Base-by-base conservation (phyloP, 2,113 vertebrate genomes). In the Odontesthes bonariensis region DNA sequence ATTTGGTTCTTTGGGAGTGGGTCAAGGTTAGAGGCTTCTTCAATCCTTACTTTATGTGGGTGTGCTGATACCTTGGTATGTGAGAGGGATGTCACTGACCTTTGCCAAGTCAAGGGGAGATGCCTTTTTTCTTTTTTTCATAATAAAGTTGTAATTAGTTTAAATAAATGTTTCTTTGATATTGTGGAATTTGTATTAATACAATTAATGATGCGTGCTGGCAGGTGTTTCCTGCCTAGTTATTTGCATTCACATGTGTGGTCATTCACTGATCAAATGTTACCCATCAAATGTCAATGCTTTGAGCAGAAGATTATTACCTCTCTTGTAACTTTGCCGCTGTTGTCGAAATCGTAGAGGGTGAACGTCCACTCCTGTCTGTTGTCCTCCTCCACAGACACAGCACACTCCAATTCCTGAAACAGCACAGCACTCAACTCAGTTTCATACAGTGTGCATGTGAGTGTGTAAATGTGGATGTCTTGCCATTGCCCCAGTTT, bases 351-450 rank as follows among this genome's bases (percentile, higher is more conserved):
- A 95, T 99, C 98, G 7, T 99, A 99, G 23, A 99, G 95, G 13
- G 97, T 99, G 90, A 99, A 99, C 69, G 98, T 99, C 98, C 98
- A 99, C 88, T 99, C 98, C 92, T 99, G 97, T 69, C 97, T 95
- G 93, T 97, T 98, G 86, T 98, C 96, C 84, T 99, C 97, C 93
- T 99, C 97, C 89, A 99, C 95, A 0, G 98, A 99, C 82, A 99
- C 97, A 13, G 98, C 97, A 79, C 98, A 99, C 88, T 99, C 97
- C 86, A 99, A 79, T 92, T 99, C 98, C 97, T 99, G 91, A 88
- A 91, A 94, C 87, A 91, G 32, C 63, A 35, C 64, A 85, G 56
- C 6, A 23, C 12, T 32, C 19, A 70, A 40, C 55, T 90, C 55
- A 82, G 44, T 53, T 58, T 65, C 62, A 70, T 55, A 56, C 47